Conservation (phyloP, 2,888 invertebrate species). For the Carcina quercana region DNA sequence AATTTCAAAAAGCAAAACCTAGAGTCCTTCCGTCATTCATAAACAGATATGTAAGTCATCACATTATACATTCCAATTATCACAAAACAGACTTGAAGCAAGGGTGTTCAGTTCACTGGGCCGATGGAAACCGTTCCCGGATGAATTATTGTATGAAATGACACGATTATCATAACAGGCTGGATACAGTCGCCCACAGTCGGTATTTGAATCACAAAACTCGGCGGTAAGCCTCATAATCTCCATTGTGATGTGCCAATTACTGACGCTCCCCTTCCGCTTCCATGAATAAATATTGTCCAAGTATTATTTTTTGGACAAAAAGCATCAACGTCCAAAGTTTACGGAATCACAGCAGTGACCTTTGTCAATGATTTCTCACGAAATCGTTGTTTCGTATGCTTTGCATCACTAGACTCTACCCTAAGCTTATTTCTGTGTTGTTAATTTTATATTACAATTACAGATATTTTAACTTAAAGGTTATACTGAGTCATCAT, state of each 20-base stretch:
- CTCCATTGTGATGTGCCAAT: slow-evolving; percentile 69
- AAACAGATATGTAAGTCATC: slow-evolving; percentile 5
- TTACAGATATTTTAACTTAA: too few relatives aligned
- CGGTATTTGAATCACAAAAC: slow-evolving; percentile 69
- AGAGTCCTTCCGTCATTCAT: slow-evolving; percentile 1
- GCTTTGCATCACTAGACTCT: too few relatives aligned
- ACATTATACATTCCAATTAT: slow-evolving; percentile 37
- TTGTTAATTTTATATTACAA: too few relatives aligned
- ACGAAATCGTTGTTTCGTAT: too few relatives aligned
- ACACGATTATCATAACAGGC: slow-evolving; percentile 67
- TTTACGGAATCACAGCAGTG: too few relatives aligned
- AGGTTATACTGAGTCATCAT: too few relatives aligned
- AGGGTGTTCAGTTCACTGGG: slow-evolving; percentile 30
- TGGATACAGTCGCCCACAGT: slow-evolving; percentile 55
- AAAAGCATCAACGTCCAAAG: not conserved
- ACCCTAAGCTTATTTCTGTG: too few relatives aligned
- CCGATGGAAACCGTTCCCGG: slow-evolving; percentile 31
- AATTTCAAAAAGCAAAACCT: too few relatives aligned
- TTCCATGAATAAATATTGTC: slow-evolving; percentile 64
- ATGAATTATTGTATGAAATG: slow-evolving; percentile 55
- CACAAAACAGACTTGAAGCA: slow-evolving; percentile 24
- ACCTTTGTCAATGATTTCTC: too few relatives aligned
- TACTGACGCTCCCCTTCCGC: slow-evolving; percentile 69
- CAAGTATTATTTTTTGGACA: slow-evolving; percentile 28
- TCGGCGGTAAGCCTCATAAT: slow-evolving; percentile 60